Evolutionary conservation across 2,113 vertebrate genomes (phyloP).

Genomic region (Apeltes quadracus): DNA sequence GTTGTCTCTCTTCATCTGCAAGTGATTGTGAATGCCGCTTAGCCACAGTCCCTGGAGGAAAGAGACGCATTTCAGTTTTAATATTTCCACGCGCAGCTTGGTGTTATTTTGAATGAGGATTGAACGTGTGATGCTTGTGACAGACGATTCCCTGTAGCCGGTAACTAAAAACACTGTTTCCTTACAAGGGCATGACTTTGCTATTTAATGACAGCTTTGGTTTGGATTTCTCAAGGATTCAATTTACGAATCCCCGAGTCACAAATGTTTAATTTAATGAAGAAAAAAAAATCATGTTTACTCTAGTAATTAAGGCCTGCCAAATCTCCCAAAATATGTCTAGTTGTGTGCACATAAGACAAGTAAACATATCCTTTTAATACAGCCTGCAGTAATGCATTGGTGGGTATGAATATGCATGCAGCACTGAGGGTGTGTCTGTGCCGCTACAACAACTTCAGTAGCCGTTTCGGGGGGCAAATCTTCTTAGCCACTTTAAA

Average conservation of each 20-base stretch:
- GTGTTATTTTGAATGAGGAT: constrained; percentile 34
- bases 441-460: constrained; percentile 7
- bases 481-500: constrained; percentile 23
- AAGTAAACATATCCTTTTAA: background rate
- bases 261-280: constrained; percentile 19
- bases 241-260: constrained; percentile 21
- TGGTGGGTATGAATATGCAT: background rate
- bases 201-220: constrained; percentile 31
- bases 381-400: background rate
- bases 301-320: constrained; percentile 4
- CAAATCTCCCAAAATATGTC: constrained; percentile 20
- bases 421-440: background rate
- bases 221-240: constrained; percentile 16
- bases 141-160: constrained; percentile 32
- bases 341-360: constrained; percentile 7
- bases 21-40: background rate
- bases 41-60: background rate
- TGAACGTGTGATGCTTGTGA: constrained; percentile 21
- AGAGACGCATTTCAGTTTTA: background rate
- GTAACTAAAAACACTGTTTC: constrained; percentile 35
- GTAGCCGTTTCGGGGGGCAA: background rate
- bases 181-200: constrained; percentile 9
- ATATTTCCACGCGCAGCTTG: background rate
- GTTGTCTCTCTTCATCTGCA: constrained; percentile 31
- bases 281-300: constrained; percentile 10